Percentiles rank a stretch among this genome's conserved stretches.
Evolutionary conservation across 2,888 invertebrate genomes (phyloP).

Genomic region (Epinotia nisella): DNA sequence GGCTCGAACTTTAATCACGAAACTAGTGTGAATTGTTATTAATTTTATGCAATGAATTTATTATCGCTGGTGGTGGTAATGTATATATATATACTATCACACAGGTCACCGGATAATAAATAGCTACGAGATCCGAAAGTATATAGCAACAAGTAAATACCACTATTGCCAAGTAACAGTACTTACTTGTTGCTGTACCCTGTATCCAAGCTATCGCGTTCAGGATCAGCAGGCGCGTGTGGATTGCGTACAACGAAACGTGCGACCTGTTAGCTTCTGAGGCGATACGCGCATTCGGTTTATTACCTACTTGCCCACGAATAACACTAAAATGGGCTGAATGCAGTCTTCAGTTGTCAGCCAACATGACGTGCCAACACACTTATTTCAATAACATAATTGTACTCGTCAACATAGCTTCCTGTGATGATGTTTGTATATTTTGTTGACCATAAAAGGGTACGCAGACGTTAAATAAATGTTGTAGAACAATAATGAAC

Average conservation of each 20-base stretch:
- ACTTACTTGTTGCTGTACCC: background rate
- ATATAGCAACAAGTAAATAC: background rate
- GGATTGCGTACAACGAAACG: slow-evolving; percentile 17
- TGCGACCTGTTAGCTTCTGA: slow-evolving; percentile 35
- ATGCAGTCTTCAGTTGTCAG: background rate
- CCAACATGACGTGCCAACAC: background rate
- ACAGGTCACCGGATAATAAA: too few species aligned
- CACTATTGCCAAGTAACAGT: background rate
- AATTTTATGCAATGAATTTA: too few species aligned
- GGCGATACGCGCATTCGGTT: slow-evolving; percentile 10
- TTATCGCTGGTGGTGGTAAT: too few species aligned
- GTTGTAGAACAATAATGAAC: too few species aligned
- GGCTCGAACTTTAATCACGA: too few species aligned
- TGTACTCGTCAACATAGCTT: background rate
- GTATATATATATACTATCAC: too few species aligned
- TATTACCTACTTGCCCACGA: slow-evolving; percentile 4
- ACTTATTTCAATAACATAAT: background rate
- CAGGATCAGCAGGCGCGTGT: slow-evolving; percentile 8
- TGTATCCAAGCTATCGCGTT: slow-evolving; percentile 10
- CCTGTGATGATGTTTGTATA: background rate
- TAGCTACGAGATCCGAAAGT: too few species aligned
- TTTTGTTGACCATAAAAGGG: background rate
- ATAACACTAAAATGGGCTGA: background rate
- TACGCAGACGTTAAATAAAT: too few species aligned
- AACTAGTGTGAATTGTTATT: too few species aligned